Conservation (phyloP, 2,888 invertebrate genomes). For the Aleiodes leptofemur region DNA sequence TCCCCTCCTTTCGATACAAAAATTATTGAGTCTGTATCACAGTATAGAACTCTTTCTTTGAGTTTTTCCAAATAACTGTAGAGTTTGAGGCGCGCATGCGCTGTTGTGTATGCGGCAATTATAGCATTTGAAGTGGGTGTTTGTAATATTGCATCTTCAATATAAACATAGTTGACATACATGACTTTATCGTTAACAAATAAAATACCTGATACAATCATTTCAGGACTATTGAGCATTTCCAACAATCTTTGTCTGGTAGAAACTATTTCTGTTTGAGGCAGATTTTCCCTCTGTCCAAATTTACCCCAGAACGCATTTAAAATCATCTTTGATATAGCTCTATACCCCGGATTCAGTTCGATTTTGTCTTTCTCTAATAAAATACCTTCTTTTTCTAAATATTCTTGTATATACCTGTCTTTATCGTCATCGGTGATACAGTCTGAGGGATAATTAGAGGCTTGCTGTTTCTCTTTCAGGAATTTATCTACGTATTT, state of each 20-base stretch:
- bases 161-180: too few species aligned
- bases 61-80: slow-evolving; percentile 67
- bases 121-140: slow-evolving; percentile 58
- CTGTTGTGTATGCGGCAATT: slow-evolving; percentile 68
- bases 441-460: not conserved
- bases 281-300: slow-evolving; percentile 22
- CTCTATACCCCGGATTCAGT: not conserved
- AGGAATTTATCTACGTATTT: slow-evolving; percentile 65
- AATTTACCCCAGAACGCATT: slow-evolving; percentile 10
- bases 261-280: slow-evolving; percentile 45
- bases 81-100: slow-evolving; percentile 64
- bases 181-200: too few species aligned
- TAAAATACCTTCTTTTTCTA: slow-evolving; percentile 23
- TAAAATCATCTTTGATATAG: not conserved
- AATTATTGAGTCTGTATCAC: slow-evolving; percentile 62
- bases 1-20: slow-evolving; percentile 52
- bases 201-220: slow-evolving; percentile 51
- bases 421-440: not conserved
- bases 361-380: not conserved
- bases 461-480: slow-evolving; percentile 62
- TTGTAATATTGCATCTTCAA: slow-evolving; percentile 42
- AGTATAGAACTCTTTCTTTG: slow-evolving; percentile 63
- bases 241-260: slow-evolving; percentile 44
- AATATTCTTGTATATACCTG: not conserved
- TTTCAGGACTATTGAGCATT: slow-evolving; percentile 51